These are phyloP conservation scores for Drosophila asahinai DNA, from an alignment of 1,140 invertebrate genomes.

Conservation along the genomic window DNA sequence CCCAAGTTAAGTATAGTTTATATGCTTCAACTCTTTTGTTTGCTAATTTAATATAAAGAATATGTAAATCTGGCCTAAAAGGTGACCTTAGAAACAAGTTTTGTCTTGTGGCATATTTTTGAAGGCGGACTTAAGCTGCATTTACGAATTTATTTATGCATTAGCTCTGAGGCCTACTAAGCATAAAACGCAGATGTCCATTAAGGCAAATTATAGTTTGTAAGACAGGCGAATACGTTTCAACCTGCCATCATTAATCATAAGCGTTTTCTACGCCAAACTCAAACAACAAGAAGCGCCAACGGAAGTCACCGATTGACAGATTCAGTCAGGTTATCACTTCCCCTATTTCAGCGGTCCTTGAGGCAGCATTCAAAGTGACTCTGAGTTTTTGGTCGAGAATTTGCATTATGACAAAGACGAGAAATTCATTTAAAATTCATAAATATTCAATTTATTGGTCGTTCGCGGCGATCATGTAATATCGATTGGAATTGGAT, in stretches of 20 bases:
- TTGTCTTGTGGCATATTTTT: constrained; percentile 28
- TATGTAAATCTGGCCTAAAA: constrained; percentile 15
- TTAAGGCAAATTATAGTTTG: constrained; percentile 46
- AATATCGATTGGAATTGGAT: constrained; percentile 56
- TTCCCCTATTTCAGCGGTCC: constrained; percentile 44
- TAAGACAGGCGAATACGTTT: constrained; percentile 28
- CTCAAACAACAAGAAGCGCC: constrained; percentile 37
- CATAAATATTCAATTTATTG: constrained; percentile 54
- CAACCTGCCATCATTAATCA: constrained; percentile 44
- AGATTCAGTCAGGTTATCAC: constrained; percentile 46
- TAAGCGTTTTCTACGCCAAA: constrained; percentile 20
- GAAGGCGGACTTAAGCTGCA: constrained; percentile 26
- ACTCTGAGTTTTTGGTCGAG: constrained; percentile 14
- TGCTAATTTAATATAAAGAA: constrained; percentile 24
- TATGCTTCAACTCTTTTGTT: neutral
- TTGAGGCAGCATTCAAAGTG: constrained; percentile 41
- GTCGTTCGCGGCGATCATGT: constrained; percentile 49
- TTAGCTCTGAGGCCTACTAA: constrained; percentile 35
- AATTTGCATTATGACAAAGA: constrained; percentile 63
- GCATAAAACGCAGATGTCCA: constrained; percentile 28
- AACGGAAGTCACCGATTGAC: constrained; percentile 56
- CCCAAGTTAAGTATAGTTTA: neutral
- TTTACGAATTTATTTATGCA: constrained; percentile 42
- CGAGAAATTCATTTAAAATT: constrained; percentile 4
- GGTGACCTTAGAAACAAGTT: constrained; percentile 41